Base-by-base conservation (phyloP, 2,888 invertebrate genomes). In the Ophioninae sp. region DNA sequence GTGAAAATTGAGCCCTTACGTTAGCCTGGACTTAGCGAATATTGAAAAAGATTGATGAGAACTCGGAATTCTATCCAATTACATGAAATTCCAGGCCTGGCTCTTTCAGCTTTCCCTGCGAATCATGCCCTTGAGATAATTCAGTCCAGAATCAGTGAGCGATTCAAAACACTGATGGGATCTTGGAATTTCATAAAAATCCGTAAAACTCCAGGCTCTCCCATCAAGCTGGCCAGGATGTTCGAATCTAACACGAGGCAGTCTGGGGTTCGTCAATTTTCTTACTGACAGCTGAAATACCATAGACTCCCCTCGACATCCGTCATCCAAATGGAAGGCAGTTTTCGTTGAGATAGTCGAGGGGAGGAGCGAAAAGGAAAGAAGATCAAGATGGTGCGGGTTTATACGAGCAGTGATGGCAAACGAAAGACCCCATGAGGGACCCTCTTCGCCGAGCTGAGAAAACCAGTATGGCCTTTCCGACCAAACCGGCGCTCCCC, bases 401-500 rank as follows among this genome's bases (percentile, higher is more conserved):
- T 50, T 50, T 50, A 10, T 50, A 50, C 17, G 13, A 17, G 50
- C 50, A 50, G 17, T 50, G 50, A 50, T 17, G 50, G 13, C 57
- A 72, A 37, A 70, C 59, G 68, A 75, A 79, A 79, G 56, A 13
- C 56, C 44, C 23, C 50, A 21, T 7, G 61, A 82, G 30, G 30
- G 72, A 50, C 23, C 70, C 75, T 79, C 75, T 79, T 79, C 79
- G 23, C 72, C 65, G 56, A 65, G 39, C 57, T 23, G 10, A 79
- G 82, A 73, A 76, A 76, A 79, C 67, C 75, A 84, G 81, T 75
- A 82, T 82, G 79, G 79, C 82, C 79, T 82, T 79, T 67, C 44
- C 7, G 72, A 67, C 41, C 64, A 59, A 57, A 75, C 56, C 30
- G 64, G 30, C 37, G 50, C 76, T 80, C 77, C 83, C 68, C 80